Evolutionary conservation across 2,888 invertebrate species (phyloP).

Genomic region (Eristalis intricaria): DNA sequence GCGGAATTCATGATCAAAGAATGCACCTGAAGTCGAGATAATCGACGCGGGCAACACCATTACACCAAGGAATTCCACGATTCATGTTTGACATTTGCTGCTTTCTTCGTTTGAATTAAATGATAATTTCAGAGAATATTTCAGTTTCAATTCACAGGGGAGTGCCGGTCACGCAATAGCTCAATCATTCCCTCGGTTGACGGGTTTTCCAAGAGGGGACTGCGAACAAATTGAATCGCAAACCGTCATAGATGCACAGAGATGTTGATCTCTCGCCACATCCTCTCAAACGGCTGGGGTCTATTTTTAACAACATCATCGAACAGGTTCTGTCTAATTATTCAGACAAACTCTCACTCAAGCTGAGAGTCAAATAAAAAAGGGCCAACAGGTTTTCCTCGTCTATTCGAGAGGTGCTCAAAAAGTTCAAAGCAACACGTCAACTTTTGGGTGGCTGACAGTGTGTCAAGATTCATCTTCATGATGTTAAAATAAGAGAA

Average conservation of each 20-base stretch:
- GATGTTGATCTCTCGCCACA: background rate
- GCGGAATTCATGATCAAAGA: background rate
- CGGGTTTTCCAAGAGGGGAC: background rate
- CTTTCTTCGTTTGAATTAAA: conserved; percentile 5
- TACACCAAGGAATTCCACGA: too few relatives aligned
- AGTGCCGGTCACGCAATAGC: conserved; percentile 13
- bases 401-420: background rate
- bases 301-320: background rate
- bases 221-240: too few relatives aligned
- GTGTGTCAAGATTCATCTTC: background rate
- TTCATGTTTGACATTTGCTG: background rate
- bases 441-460: background rate
- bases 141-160: conserved; percentile 1
- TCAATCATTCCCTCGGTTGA: background rate
- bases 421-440: background rate
- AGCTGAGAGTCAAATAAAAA: background rate
- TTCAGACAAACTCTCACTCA: background rate
- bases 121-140: background rate
- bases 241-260: background rate
- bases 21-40: background rate
- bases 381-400: background rate
- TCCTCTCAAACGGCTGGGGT: background rate
- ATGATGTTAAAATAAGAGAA: background rate
- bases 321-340: background rate
- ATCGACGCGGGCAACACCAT: background rate